Base-by-base conservation (phyloP, 2,797 vertebrate genomes). In the Macroramphosus scolopax region DNA sequence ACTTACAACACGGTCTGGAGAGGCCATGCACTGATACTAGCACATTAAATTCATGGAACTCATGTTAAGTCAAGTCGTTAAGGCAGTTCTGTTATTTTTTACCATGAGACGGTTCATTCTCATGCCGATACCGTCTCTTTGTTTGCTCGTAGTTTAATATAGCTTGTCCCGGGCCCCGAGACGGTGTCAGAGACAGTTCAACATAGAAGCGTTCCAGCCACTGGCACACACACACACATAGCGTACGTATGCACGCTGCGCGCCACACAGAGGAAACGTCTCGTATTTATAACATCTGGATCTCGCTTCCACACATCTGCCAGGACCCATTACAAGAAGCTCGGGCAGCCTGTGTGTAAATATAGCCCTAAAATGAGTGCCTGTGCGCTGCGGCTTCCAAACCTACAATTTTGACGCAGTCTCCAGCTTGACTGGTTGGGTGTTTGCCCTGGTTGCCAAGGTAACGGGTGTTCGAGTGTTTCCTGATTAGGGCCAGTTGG, bases 341-440 rank as follows among this genome's bases (percentile, higher is more conserved):
- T 75, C 39, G 69, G 65, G 51, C 72, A 51, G 73, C 63, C 72
- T 63, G 64, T 47, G 82, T 83, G 77, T 84, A 91, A 87, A 90
- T 86, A 84, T 87, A 90, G 81, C 72, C 56, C 41, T 15, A n/a
- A 91, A 90, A 90, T 92, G 77, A 87, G 55, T 34, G 84, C 67
- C 70, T 87, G 71, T 33, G 6, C 20, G 3, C 6, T 6, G 20
- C 6, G 65, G 66, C 74, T 76, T 66, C 46, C 39, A 29, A 85
- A 81, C 84, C 80, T 82, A 61, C 80, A 87, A 90, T 91, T 89
- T 87, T 55, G 47, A 75, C 49, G 72, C 70, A 72, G 71, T 72
- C 72, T 82, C 46, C 68, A 60, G 58, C 75, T 69, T 25, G 26
- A 59, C 72, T 63, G 73, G 73, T 69, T 81, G 82, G 75, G 71